Conservation (phyloP, 1,140 invertebrate genomes). For the Diabrotica undecimpunctata region DNA sequence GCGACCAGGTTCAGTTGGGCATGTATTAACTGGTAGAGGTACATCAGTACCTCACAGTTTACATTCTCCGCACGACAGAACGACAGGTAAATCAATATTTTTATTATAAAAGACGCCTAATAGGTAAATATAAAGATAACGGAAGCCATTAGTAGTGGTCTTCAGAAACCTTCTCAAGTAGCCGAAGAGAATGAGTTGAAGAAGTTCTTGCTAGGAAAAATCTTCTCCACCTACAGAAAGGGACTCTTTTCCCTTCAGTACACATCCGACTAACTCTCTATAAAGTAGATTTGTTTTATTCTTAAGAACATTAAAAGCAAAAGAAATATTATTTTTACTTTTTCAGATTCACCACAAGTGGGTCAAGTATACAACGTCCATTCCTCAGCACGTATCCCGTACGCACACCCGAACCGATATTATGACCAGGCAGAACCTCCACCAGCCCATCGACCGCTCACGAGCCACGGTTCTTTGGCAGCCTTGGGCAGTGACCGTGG, state of each 20-base stretch:
- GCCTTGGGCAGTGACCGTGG: slow-evolving; percentile 41
- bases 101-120: background rate
- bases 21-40: slow-evolving; percentile 36
- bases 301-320: background rate
- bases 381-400: slow-evolving; percentile 20
- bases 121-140: no score
- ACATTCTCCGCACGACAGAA: slow-evolving; percentile 70
- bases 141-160: no score
- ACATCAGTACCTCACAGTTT: slow-evolving; percentile 54
- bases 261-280: no score
- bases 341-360: slow-evolving; percentile 64
- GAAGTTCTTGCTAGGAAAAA: no score
- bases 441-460: slow-evolving; percentile 58
- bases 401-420: slow-evolving; percentile 32
- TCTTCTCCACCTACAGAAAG: no score
- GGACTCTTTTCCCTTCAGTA: no score
- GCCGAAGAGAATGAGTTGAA: no score
- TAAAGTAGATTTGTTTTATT: no score
- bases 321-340: slow-evolving; percentile 1
- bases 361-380: slow-evolving; percentile 58
- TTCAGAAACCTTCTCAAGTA: no score
- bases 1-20: slow-evolving; percentile 49
- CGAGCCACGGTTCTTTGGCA: slow-evolving; percentile 48
- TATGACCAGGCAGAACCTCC: slow-evolving; percentile 54
- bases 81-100: slow-evolving; percentile 57